Conservation (phyloP, 1,140 invertebrate genomes). For the Latrodectus geometricus region DNA sequence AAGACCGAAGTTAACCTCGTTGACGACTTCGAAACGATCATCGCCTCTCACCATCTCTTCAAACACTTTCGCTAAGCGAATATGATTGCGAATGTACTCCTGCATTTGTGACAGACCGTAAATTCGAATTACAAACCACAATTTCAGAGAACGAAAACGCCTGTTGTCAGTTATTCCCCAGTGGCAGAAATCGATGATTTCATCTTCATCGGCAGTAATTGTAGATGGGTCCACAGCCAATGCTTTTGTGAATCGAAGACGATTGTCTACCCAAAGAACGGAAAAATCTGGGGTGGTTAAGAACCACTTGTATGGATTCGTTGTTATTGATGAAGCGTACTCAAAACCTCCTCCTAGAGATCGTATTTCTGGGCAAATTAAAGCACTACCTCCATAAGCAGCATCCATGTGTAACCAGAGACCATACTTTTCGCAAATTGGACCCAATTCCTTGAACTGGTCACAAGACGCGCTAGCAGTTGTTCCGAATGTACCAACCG, state of each 20-base stretch:
- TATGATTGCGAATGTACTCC: constrained; percentile 84
- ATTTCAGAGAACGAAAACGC: constrained; percentile 91
- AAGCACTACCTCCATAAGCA: constrained; percentile 83
- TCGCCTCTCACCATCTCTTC: neutral
- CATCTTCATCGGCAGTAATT: neutral
- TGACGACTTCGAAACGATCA: constrained; percentile 7
- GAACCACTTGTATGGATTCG: constrained; percentile 97
- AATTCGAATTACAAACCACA: constrained; percentile 96
- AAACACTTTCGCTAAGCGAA: neutral
- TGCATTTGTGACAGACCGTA: constrained; percentile 95
- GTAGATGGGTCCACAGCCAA: neutral
- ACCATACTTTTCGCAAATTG: constrained; percentile 79
- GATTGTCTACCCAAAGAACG: constrained; percentile 78
- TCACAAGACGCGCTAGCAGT: constrained; percentile 93
- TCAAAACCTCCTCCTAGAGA: constrained; percentile 6
- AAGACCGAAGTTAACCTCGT: constrained; percentile 19
- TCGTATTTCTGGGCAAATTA: constrained; percentile 36
- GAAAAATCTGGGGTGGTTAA: constrained; percentile 95
- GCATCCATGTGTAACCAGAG: constrained; percentile 95
- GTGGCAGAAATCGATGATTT: constrained; percentile 74
- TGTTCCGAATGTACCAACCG: constrained; percentile 88
- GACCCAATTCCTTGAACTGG: constrained; percentile 85
- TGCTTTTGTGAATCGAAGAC: neutral
- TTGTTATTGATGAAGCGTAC: constrained; percentile 89
- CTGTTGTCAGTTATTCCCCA: constrained; percentile 97